Base-by-base conservation (phyloP, 2,113 vertebrate species). In the Dromaius novaehollandiae region DNA sequence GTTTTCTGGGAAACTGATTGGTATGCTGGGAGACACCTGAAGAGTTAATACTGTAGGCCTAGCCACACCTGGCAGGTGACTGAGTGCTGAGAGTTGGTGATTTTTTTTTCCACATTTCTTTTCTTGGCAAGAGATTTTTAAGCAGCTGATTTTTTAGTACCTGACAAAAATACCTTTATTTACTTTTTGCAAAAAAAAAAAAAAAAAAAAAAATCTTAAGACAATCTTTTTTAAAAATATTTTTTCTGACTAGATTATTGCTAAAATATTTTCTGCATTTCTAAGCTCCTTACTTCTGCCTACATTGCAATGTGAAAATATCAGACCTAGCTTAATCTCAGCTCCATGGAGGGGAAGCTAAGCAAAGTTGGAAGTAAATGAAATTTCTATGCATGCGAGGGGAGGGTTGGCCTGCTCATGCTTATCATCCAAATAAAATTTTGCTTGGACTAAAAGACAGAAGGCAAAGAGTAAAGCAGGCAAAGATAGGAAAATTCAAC, bases 371-470 rank as follows among this genome's bases (percentile, higher is more conserved):
- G 46, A 91, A 93, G 42, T 61, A 87, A 95, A 84, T 91, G 14
- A 64, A 80, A 93, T 83, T 58, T 88, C 64, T 78, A 44, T 9
- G 63, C 69, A 25, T 46, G 50, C 50, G 82, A 95, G 71, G 76
- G 11, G 36, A 88, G 24, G 21, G 24, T 26, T 92, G 60, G 40
- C 25, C 68, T 78, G 74, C 40, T 86, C 28, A 42, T 38, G 28
- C 32, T 93, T 85, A 77, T 60, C 58, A 77, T 17, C 61, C 24
- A 82, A 85, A 93, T 50, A 87, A 78, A 88, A 66, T 80, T 82
- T 71, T 56, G 21, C 71, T 74, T 68, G 11, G 28, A 60, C 13
- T 70, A 48, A 68, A 70, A 83, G 42, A 77, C 18, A 78, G 58
- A 71, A 5, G 5, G n/a, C 13, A 68, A 95, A 91, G 63, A 82